These are phyloP conservation scores for Asteroscopus sphinx DNA, from an alignment of 2,888 invertebrate genomes.

Conservation along the genomic window DNA sequence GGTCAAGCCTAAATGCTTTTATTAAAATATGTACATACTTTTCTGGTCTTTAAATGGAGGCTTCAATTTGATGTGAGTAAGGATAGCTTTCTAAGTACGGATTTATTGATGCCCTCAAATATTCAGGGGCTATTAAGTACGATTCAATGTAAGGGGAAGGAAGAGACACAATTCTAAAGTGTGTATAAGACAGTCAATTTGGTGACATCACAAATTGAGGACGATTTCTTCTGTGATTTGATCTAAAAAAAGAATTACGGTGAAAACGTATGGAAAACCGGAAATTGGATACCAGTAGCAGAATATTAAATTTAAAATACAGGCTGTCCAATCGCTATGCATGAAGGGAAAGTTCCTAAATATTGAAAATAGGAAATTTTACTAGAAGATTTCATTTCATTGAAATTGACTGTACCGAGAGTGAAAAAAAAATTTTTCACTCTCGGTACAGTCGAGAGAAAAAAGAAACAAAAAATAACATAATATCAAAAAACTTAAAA, in stretches of 20 bases:
- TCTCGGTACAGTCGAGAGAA: too few species aligned
- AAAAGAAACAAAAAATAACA: too few species aligned
- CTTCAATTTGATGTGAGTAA: constrained; percentile 7
- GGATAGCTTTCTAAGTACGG: constrained; percentile 20
- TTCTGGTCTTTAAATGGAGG: constrained; percentile 15
- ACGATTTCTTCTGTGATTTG: neutral
- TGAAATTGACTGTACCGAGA: too few species aligned
- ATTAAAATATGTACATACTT: constrained; percentile 23
- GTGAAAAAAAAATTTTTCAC: too few species aligned
- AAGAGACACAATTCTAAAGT: constrained; percentile 18
- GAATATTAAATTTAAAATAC: neutral
- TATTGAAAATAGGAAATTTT: too few species aligned
- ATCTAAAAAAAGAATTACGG: neutral
- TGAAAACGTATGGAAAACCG: neutral
- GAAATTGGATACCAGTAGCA: neutral
- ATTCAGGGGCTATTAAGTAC: constrained; percentile 57
- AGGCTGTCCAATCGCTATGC: too few species aligned
- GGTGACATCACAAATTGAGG: constrained; percentile 1
- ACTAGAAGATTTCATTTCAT: too few species aligned
- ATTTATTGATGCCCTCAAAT: constrained; percentile 49
- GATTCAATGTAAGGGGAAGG: constrained; percentile 43
- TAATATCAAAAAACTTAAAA: too few species aligned
- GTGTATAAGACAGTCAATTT: constrained; percentile 5
- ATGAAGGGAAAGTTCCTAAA: too few species aligned
- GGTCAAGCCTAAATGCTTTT: constrained; percentile 13